Conservation (phyloP, 2,888 invertebrate species). For the Tyria jacobaeae region DNA sequence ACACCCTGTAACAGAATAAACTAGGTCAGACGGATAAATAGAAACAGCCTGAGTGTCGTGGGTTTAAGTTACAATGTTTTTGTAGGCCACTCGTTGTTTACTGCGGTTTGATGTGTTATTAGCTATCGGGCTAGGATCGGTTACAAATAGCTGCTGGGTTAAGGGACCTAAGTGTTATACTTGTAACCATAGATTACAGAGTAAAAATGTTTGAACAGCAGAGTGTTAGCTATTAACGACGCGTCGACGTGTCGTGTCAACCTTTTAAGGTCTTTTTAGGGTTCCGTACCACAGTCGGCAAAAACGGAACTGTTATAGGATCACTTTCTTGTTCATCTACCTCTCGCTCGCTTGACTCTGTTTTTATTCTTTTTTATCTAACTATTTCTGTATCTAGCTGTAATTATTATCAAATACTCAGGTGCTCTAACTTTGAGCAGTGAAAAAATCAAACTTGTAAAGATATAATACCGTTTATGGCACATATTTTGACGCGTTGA, state of each 20-base stretch:
- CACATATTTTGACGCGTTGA: no score
- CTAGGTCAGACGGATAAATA: slow-evolving; percentile 58
- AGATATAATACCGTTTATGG: no score
- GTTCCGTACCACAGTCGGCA: no score
- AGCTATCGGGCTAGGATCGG: slow-evolving; percentile 34
- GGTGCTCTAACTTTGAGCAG: no score
- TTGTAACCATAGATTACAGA: slow-evolving; percentile 7
- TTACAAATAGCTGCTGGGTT: slow-evolving; percentile 40
- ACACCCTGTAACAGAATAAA: slow-evolving; percentile 89
- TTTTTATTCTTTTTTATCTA: no score
- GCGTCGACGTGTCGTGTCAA: background rate
- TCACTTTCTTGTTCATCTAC: no score
- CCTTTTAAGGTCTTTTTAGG: background rate
- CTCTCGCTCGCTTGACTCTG: no score
- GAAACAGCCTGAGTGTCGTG: slow-evolving; percentile 36
- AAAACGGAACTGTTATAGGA: no score
- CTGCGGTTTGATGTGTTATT: slow-evolving; percentile 31
- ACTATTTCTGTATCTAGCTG: no score
- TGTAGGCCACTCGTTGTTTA: slow-evolving; percentile 30
- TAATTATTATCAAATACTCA: no score
- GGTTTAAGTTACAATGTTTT: slow-evolving; percentile 45
- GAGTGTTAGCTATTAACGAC: slow-evolving; percentile 3
- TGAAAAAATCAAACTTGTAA: no score
- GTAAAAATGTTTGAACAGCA: slow-evolving; percentile 13
- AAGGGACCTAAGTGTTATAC: slow-evolving; percentile 13